Conservation (phyloP, 2,888 invertebrate species). For the Mesorhabditis spiculigera region DNA sequence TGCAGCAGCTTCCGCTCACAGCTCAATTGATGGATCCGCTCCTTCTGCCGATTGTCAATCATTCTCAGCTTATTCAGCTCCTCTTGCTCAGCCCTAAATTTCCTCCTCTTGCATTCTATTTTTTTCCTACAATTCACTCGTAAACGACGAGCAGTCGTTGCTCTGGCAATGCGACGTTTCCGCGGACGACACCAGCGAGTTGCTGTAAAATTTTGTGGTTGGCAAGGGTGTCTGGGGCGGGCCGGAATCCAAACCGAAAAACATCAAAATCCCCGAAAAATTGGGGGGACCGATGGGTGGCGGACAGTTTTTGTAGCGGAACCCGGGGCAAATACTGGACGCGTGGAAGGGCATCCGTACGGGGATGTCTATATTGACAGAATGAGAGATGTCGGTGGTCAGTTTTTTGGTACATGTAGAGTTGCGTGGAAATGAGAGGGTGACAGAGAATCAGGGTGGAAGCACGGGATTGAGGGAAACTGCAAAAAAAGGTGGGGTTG, state of each 20-base stretch:
- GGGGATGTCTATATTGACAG: too few relatives aligned
- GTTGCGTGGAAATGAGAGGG: too few relatives aligned
- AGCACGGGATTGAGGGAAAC: too few relatives aligned
- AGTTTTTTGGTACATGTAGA: too few relatives aligned
- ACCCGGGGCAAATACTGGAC: not conserved
- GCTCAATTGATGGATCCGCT: slow-evolving; percentile 31
- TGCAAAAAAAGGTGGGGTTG: too few relatives aligned
- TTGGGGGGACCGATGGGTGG: slow-evolving; percentile 15
- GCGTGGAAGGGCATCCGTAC: too few relatives aligned
- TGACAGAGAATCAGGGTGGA: too few relatives aligned
- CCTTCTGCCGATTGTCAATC: slow-evolving; percentile 50
- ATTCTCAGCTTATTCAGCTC: slow-evolving; percentile 40
- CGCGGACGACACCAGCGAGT: slow-evolving; percentile 18
- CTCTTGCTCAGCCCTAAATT: slow-evolving; percentile 20
- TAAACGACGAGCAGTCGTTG: slow-evolving; percentile 21
- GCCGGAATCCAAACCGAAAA: not conserved
- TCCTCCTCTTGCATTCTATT: not conserved
- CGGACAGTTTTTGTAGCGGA: not conserved
- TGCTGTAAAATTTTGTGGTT: not conserved
- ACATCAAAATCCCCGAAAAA: slow-evolving; percentile 10
- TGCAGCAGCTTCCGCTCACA: slow-evolving; percentile 34
- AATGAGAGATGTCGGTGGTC: too few relatives aligned
- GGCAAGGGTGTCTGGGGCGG: too few relatives aligned
- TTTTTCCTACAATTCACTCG: slow-evolving; percentile 16
- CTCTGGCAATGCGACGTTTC: slow-evolving; percentile 25